These are phyloP conservation scores for Acanthococcus lagerstroemiae DNA, from an alignment of 2,888 invertebrate genomes.

Conservation along the genomic window DNA sequence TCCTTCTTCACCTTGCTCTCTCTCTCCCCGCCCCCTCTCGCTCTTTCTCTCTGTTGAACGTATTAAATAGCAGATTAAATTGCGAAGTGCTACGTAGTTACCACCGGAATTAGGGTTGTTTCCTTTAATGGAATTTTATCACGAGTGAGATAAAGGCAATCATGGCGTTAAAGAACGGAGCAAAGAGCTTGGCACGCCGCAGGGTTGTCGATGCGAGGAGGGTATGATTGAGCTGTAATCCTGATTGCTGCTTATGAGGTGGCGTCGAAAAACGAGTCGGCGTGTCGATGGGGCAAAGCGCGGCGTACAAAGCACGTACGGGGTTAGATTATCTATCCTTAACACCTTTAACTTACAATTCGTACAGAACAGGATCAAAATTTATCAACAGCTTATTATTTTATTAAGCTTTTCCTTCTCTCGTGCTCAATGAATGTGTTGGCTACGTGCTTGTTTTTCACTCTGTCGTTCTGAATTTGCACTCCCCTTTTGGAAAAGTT, in stretches of 20 bases:
- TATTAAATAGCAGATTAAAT: slow-evolving; percentile 24
- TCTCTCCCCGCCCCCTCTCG: neutral
- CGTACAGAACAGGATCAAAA: slow-evolving; percentile 27
- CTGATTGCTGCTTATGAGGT: slow-evolving; percentile 31
- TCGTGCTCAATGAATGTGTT: no score
- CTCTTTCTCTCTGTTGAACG: neutral
- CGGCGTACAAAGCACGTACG: neutral
- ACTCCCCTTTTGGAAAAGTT: no score
- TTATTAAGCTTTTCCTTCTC: slow-evolving; percentile 24
- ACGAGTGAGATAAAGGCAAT: slow-evolving; percentile 26
- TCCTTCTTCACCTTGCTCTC: neutral
- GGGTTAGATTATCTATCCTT: slow-evolving; percentile 24
- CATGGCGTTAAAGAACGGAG: slow-evolving; percentile 24
- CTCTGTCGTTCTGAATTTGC: no score
- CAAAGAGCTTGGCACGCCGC: slow-evolving; percentile 1
- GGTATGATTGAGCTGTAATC: slow-evolving; percentile 30
- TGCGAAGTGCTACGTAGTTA: slow-evolving; percentile 20
- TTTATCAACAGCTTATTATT: slow-evolving; percentile 28
- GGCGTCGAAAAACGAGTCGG: no score
- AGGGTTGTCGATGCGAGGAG: neutral
- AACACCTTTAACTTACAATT: slow-evolving; percentile 23
- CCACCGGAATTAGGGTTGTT: slow-evolving; percentile 24
- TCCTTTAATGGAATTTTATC: slow-evolving; percentile 28
- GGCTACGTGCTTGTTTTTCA: no score
- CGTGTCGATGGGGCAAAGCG: no score